Evolutionary conservation across 1,140 invertebrate genomes (phyloP).

Genomic region (Macrostomum lignano): DNA sequence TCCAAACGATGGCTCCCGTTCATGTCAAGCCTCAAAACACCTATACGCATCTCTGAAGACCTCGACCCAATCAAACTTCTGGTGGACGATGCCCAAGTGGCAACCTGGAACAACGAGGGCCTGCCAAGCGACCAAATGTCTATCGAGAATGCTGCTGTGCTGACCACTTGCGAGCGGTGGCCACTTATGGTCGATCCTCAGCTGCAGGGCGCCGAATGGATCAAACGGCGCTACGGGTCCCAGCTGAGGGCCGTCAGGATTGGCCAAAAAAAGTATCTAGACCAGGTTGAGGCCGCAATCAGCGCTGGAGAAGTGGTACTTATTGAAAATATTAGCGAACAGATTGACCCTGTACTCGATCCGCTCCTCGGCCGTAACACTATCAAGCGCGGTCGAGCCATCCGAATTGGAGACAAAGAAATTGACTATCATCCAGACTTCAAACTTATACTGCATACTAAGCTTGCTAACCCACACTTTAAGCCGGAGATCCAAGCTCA

Average conservation of each 20-base stretch:
- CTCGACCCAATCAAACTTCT: conserved; percentile 55
- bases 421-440: conserved; percentile 67
- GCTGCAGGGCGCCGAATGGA: conserved; percentile 44
- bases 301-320: conserved; percentile 49
- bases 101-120: conserved; percentile 77
- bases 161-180: conserved; percentile 71
- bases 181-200: conserved; percentile 81
- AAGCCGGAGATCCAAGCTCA: conserved; percentile 93
- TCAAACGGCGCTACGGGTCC: conserved; percentile 66
- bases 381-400: conserved; percentile 74
- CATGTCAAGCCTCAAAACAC: too few relatives aligned
- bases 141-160: conserved; percentile 75
- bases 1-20: conserved; percentile 48
- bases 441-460: conserved; percentile 66
- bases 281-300: conserved; percentile 58
- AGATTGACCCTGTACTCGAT: conserved; percentile 69
- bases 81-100: conserved; percentile 69
- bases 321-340: conserved; percentile 70
- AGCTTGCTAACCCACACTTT: conserved; percentile 82
- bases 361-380: conserved; percentile 63
- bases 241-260: conserved; percentile 49
- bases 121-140: conserved; percentile 78
- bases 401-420: conserved; percentile 84
- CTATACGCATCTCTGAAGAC: too few relatives aligned
- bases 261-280: conserved; percentile 61